A percentile compares a stretch with the other conserved stretches of the same genome.
These are phyloP conservation scores for Ciconia stormi DNA, from an alignment of 2,113 vertebrate species.

Conservation along the genomic window DNA sequence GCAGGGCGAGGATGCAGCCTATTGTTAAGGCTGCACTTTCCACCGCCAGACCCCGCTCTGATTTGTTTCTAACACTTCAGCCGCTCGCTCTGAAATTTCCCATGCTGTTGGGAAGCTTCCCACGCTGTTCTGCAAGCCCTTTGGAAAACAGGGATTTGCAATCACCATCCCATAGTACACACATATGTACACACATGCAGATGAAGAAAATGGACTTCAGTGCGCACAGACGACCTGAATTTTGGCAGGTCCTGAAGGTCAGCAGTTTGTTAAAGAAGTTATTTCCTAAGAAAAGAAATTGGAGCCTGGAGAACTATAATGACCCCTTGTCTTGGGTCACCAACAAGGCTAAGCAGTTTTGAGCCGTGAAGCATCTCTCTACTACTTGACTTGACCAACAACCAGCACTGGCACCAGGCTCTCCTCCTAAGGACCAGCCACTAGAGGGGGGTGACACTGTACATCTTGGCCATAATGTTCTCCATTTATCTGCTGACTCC, in stretches of 20 bases:
- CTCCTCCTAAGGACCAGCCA: neutral
- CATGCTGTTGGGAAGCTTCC: neutral
- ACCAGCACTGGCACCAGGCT: neutral
- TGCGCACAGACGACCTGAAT: neutral
- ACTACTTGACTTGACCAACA: neutral
- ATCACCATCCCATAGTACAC: fast-evolving
- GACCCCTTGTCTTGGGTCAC: neutral
- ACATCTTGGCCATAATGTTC: neutral
- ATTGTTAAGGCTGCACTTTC: neutral
- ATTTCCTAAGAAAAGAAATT: neutral
- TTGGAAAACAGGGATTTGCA: neutral
- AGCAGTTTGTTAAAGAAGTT: neutral
- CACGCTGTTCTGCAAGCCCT: neutral
- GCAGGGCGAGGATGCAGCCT: neutral
- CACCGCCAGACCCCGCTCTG: fast-evolving
- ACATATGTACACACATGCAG: neutral
- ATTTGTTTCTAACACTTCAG: neutral
- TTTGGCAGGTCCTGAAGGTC: neutral
- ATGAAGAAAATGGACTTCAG: neutral
- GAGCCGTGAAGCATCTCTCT: neutral
- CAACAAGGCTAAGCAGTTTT: neutral
- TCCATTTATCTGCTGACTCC: neutral
- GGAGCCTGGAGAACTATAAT: neutral
- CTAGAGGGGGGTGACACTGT: neutral
- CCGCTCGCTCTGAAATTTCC: neutral